Conservation (phyloP, 2,797 vertebrate species). For the Tadarida brasiliensis region DNA sequence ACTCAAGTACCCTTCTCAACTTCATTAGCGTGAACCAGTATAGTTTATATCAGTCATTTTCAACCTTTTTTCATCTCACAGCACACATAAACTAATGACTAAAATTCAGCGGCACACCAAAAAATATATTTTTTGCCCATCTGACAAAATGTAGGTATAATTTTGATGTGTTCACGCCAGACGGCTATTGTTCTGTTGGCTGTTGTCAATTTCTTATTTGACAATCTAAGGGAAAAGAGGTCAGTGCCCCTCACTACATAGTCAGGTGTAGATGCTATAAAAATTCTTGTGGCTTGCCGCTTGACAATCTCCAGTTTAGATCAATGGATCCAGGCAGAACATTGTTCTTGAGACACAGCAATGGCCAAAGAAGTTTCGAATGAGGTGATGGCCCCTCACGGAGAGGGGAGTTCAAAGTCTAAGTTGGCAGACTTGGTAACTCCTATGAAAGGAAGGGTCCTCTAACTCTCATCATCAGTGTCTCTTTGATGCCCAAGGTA, state of each 20-base stretch:
- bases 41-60: not conserved
- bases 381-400: not conserved
- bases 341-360: not conserved
- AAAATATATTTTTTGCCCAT: not conserved
- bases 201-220: not conserved
- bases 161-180: not conserved
- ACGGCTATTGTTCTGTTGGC: not conserved
- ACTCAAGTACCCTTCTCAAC: not conserved
- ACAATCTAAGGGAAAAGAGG: not conserved
- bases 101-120: not conserved
- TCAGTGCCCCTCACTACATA: not conserved
- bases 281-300: not conserved
- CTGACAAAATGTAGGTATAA: not conserved
- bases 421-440: not conserved
- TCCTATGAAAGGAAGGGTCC: not conserved
- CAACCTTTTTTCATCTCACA: not conserved
- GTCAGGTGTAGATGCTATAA: not conserved
- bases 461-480: not conserved
- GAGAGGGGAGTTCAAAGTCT: not conserved
- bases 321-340: not conserved
- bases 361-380: conserved; percentile 38
- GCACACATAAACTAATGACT: not conserved
- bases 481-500: not conserved
- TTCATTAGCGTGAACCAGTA: not conserved
- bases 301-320: not conserved